Percentiles rank a stretch among this genome's conserved stretches.
Conservation (phyloP, 2,797 vertebrate genomes). For the Aplochiton taeniatus region DNA sequence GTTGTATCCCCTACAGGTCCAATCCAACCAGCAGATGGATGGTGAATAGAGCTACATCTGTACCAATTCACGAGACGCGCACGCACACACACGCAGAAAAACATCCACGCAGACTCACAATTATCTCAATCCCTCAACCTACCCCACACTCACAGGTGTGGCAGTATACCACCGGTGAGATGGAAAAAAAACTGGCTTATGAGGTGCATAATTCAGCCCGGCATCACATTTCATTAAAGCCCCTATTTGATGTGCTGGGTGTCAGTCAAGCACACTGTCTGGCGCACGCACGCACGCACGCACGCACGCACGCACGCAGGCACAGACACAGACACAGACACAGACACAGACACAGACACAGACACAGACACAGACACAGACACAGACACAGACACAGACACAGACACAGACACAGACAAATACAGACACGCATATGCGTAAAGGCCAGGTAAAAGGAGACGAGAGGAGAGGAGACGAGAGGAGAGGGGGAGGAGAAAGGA, state of each 20-base stretch:
- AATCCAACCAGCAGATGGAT: background rate
- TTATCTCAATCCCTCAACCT: no score
- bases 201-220: conserved; percentile 58
- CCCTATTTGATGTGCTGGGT: conserved; percentile 60
- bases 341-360: background rate
- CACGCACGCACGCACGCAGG: background rate
- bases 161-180: conserved; percentile 31
- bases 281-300: conserved; percentile 11
- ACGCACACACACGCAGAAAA: conserved; percentile 5
- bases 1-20: background rate
- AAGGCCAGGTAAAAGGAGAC: conserved; percentile 5
- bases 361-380: background rate
- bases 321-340: conserved; percentile 2
- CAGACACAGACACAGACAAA: conserved; percentile 22
- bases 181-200: conserved; percentile 35
- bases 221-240: conserved; percentile 64
- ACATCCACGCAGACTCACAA: conserved; percentile 9
- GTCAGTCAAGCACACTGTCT: conserved; percentile 57
- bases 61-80: background rate
- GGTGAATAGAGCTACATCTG: background rate
- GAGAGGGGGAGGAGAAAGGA: conserved; percentile 40
- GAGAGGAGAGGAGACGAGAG: conserved; percentile 5
- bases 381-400: conserved; percentile 6
- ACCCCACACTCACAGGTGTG: conserved; percentile 40
- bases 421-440: conserved; percentile 28